A percentile compares a stretch with the other conserved stretches of the same genome.
phyloP scores from a whole-genome alignment of 53 echinoderm and acorn worm genomes.

The Apostichopus leukothele region DNA sequence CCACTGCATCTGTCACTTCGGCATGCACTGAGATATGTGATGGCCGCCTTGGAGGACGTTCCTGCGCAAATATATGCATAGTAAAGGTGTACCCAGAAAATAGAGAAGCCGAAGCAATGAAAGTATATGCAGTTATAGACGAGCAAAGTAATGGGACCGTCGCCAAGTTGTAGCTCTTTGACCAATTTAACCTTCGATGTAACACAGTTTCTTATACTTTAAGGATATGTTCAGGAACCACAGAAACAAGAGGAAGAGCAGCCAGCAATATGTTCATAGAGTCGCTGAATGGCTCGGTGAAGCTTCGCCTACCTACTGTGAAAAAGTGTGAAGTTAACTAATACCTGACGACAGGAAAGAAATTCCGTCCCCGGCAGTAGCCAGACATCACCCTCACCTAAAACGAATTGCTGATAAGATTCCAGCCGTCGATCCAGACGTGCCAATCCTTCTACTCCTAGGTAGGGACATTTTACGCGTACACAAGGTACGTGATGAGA shows the following conservation, averaged over 20 bases:
- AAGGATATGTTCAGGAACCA: slow-evolving; percentile 47
- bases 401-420: slow-evolving; percentile 43
- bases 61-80: neutral
- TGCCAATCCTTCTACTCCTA: slow-evolving; percentile 47
- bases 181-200: slow-evolving; percentile 9
- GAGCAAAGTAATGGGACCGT: slow-evolving; percentile 59
- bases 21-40: neutral
- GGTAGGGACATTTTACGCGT: slow-evolving; percentile 51
- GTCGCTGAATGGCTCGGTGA: slow-evolving; percentile 27
- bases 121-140: slow-evolving; percentile 50
- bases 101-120: neutral
- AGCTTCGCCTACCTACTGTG: slow-evolving; percentile 17
- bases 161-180: slow-evolving; percentile 45
- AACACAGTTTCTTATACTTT: slow-evolving; percentile 12
- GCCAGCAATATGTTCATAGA: slow-evolving; percentile 41
- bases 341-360: slow-evolving; percentile 47
- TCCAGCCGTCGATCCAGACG: slow-evolving; percentile 38
- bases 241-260: slow-evolving; percentile 13
- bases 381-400: slow-evolving; percentile 49
- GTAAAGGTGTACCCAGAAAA: neutral
- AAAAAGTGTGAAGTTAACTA: neutral
- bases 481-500: slow-evolving; percentile 34
- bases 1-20: neutral
- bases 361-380: slow-evolving; percentile 52
- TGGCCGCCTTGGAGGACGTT: neutral